phyloP scores from a whole-genome alignment of 1,140 invertebrate genomes.

The Zaprionus ornatus region DNA sequence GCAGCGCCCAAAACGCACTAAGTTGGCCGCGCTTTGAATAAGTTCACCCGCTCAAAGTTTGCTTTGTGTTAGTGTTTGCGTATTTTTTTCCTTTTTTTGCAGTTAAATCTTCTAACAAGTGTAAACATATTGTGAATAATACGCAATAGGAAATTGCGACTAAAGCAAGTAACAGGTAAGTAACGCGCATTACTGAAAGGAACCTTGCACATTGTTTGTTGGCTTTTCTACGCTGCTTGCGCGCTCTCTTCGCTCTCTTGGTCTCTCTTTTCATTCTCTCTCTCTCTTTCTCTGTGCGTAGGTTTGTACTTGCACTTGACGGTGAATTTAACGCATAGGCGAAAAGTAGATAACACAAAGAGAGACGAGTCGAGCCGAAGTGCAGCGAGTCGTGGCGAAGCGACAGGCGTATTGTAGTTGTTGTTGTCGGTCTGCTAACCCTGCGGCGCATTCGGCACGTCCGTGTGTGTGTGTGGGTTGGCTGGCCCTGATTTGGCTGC shows the following conservation, averaged over 20 bases:
- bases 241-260: not conserved
- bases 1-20: not conserved
- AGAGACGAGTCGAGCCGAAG: not conserved
- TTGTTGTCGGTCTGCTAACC: not conserved
- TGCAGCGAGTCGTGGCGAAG: not conserved
- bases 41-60: not conserved
- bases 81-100: too few species aligned
- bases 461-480: conserved; percentile 23
- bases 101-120: not conserved
- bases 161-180: not conserved
- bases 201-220: not conserved
- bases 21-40: not conserved
- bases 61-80: not conserved
- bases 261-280: not conserved
- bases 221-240: not conserved
- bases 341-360: not conserved
- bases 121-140: not conserved
- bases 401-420: not conserved
- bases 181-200: not conserved
- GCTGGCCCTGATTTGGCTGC: not conserved
- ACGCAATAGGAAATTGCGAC: not conserved
- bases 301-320: not conserved
- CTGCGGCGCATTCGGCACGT: conserved; percentile 9
- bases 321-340: not conserved
- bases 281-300: not conserved